Evolutionary conservation across 2,797 vertebrate species (phyloP), one percentile per base, ranked within the genome.

Genomic region (Myotis pilosus): DNA sequence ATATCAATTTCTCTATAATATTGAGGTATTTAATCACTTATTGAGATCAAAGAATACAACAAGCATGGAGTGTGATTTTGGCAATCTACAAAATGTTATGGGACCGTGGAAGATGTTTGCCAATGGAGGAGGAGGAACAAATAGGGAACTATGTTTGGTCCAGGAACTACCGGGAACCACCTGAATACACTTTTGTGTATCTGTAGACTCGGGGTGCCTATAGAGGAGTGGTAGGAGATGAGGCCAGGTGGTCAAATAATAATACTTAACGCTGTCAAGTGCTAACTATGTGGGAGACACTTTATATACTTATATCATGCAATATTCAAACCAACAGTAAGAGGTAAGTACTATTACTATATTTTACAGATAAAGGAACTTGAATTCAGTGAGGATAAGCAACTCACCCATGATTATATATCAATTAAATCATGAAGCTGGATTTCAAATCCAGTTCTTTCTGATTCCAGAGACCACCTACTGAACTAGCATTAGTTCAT

Each of bases 31-130:
- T 84, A 93, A 94, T 88, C 75, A 92, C 49, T 66, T 92, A 41
- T 30, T 85, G 60, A 89, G 64, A 95, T 91, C 64, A 97, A 86
- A 78, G 36, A 95, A 83, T 68, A 49, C 49, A 62, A 81, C 30
- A 89, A 81, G 80, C 25, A 30, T 64, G 38, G 20, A 33, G n/a
- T 53, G 15, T 87, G 82, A 87, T n/a, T 81, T 44, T 85, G 78
- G 62, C 62, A 81, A 41, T 78, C 44, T 60, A 64, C 44, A 81
- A 89, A 83, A 87, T 60, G 22, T 55, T 13, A 57, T 11, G 78
- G 87, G 60, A 68, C n/a, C 41, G 11, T 7, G 28, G 81, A 80
- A 93, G 30, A 60, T 6, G 9, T 79, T 44, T 94, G 66, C 20
- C 38, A 75, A 4, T 20, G 60, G 20, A 82, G 8, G 51, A 89